Conservation (phyloP, 2,888 invertebrate genomes). For the Tinea pellionella region DNA sequence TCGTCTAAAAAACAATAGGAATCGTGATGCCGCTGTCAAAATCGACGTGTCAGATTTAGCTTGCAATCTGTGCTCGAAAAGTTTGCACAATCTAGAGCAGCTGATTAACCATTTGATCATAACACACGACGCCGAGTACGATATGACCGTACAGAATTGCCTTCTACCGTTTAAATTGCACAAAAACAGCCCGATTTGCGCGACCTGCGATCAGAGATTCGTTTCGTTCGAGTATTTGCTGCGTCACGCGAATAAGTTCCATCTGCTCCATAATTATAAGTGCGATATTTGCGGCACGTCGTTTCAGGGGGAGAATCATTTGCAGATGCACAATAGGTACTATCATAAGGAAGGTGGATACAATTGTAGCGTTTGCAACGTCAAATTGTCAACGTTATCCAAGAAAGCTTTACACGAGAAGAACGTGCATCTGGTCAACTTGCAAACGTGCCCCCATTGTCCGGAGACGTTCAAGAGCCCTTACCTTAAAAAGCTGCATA, state of each 20-base stretch:
- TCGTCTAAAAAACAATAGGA: constrained; percentile 52
- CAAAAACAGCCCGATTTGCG: constrained; percentile 47
- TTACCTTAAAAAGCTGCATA: constrained; percentile 50
- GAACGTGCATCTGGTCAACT: constrained; percentile 48
- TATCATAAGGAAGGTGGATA: constrained; percentile 58
- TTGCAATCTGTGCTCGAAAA: constrained; percentile 45
- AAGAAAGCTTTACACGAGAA: constrained; percentile 57
- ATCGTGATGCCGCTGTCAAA: constrained; percentile 57
- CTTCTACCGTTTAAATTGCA: constrained; percentile 52
- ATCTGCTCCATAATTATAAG: constrained; percentile 55
- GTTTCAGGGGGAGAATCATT: constrained; percentile 58
- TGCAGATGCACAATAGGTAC: constrained; percentile 59
- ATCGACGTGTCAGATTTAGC: constrained; percentile 49
- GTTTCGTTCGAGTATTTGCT: constrained; percentile 55
- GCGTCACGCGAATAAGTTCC: constrained; percentile 55
- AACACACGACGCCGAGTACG: constrained; percentile 57
- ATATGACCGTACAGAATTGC: constrained; percentile 51
- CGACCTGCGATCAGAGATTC: constrained; percentile 53
- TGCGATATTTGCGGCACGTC: constrained; percentile 60
- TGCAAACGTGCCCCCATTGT: constrained; percentile 49
- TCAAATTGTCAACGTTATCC: constrained; percentile 51
- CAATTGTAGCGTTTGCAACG: constrained; percentile 55
- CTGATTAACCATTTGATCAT: constrained; percentile 55
- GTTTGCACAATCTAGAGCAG: constrained; percentile 41
- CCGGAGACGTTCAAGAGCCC: constrained; percentile 57